Evolutionary conservation across 2,888 invertebrate genomes (phyloP), one percentile per base, ranked within the genome.

Genomic region (Itoplectis maculator): DNA sequence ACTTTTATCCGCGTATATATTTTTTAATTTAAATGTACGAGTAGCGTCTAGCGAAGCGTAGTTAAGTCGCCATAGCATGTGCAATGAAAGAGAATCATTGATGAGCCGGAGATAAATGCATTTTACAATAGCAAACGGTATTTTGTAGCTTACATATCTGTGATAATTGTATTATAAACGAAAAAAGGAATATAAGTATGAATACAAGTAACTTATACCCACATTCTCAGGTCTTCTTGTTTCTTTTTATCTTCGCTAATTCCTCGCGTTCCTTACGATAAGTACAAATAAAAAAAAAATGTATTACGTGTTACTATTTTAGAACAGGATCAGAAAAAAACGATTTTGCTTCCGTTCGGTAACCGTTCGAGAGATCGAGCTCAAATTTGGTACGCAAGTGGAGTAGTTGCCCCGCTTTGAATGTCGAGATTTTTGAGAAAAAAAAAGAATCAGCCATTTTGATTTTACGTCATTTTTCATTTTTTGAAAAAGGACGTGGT

Each of bases 101-200:
- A 77, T 23, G 56, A 74, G 47, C 56, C 1, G 37, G 51, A 23
- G 75, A 63, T 29, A 74, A 86, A 87, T 89, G 89, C 90, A 90
- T 92, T 91, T 92, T 91, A 87, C 87, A 88, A 87, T 88, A 88
- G 88, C 86, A 85, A 91, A 89, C 86, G 88, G 87, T 91, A 90
- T 89, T 91, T 91, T 92, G 89, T 92, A 91, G 91, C 87, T 91
- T 91, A 92, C 90, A 89, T 91, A 92, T 92, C 92, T 92, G 92
- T 92, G 92, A 92, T 92, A 92, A 90, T 88, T 89, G 89, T 91
- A 91, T 89, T 90, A 90, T 90, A 90, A 88, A 88, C 82, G 85
- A 83, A 73, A 61, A 85, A 80, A 79, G 79, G 68, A 79, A 81
- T 84, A 85, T 81, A 84, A 82, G 23, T 54, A 81, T 86, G 83